Conservation (phyloP, 2,888 invertebrate genomes). For the Sphecodes monilicornis region DNA sequence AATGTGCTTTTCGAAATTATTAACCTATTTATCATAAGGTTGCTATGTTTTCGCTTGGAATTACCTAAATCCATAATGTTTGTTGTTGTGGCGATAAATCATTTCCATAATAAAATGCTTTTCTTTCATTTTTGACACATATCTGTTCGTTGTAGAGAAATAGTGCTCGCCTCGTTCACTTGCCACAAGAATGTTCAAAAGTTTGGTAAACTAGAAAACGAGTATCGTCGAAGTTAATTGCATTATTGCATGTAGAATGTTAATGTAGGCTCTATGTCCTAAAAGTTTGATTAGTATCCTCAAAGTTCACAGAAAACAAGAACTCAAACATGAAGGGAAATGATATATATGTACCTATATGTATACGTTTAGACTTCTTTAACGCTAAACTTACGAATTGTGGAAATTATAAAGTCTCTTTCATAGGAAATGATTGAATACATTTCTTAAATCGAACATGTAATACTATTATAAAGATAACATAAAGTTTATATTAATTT, state of each 20-base stretch:
- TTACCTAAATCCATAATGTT: constrained; percentile 11
- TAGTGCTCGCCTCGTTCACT: constrained; percentile 54
- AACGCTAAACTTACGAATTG: too few species aligned
- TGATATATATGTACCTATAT: not conserved
- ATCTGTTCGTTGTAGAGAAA: constrained; percentile 21
- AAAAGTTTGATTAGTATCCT: constrained; percentile 15
- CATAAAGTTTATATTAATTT: too few species aligned
- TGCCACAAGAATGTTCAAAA: constrained; percentile 35
- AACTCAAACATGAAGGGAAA: constrained; percentile 32
- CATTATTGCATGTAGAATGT: constrained; percentile 74
- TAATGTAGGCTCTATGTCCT: constrained; percentile 32
- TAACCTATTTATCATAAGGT: not conserved
- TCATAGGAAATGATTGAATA: too few species aligned
- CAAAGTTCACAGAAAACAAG: constrained; percentile 15
- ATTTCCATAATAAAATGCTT: constrained; percentile 34
- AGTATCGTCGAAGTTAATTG: constrained; percentile 39
- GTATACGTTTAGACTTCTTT: not conserved
- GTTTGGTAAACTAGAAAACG: constrained; percentile 34
- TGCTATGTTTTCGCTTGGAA: constrained; percentile 13
- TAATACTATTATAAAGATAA: too few species aligned
- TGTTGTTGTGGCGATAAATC: constrained; percentile 15
- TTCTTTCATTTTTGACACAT: constrained; percentile 18
- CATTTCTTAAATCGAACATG: too few species aligned
- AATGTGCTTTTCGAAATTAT: constrained; percentile 15
- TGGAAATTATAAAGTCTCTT: too few species aligned